Base-by-base conservation (phyloP, 2,888 invertebrate genomes). In the Pantelozetes paolii region DNA sequence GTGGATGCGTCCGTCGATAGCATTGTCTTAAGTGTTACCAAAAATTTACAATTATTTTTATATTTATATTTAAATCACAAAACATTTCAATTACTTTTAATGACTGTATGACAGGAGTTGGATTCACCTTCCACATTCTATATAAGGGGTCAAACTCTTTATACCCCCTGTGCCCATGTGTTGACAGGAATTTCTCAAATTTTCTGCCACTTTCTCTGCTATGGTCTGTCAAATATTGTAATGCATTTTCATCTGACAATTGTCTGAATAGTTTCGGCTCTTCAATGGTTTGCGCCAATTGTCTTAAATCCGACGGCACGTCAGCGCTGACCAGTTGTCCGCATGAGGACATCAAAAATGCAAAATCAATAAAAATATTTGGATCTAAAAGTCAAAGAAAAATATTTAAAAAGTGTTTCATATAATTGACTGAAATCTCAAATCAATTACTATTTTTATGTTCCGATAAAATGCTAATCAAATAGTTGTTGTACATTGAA, bases 161-260 rank as follows among this genome's bases (percentile, higher is more conserved):
- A 36, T 84, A 79, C 78, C 84, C 82, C 57, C 92, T 85, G 81
- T 90, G 89, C 0, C 91, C 91, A 79, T 91, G 89, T 71, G 85
- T 83, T 20, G 85, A 81, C 73, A 92, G 82, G 80, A 92, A 90
- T 5, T 82, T 79, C 0, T 82, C 79, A 30, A 89, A 85, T 70
- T 86, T 82, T 1, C 82, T 78, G 62, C 84, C 82, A 2, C 86
- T 81, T 13, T 81, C n/a, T n/a, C n/a, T 82, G 0, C 85, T 84
- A 71, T 85, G 83, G 77, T 88, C 85, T 0, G 80, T 78, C 78
- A 90, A 80, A 89, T 89, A 90, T n/a, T 82, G 76, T 71, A 85
- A 79, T 0, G 86, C 88, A 0, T 84, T 80, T 59, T 84, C 48
- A 32, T 71, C 71, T 57, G 40, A 45, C 69, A 71, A 15, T 23